Conservation (phyloP, 2,888 invertebrate species). For the Torymus aiolomorphi region DNA sequence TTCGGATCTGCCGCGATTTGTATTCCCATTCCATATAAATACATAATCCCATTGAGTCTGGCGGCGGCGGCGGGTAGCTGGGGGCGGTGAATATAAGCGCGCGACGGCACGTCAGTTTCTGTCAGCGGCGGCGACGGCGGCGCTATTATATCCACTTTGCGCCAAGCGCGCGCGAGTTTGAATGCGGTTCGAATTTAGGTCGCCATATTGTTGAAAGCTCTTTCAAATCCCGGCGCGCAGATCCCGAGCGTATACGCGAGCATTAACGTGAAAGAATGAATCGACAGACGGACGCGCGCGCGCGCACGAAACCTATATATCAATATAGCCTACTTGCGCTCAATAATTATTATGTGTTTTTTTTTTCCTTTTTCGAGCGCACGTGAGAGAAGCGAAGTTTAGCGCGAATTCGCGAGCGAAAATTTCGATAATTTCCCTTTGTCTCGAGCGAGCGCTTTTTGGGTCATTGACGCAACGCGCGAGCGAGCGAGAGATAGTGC, state of each 20-base stretch:
- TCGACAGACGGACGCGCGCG: conserved; percentile 43
- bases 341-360: conserved; percentile 16
- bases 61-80: background rate
- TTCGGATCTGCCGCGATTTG: conserved; percentile 49
- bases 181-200: conserved; percentile 59
- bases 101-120: conserved; percentile 54
- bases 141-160: conserved; percentile 58
- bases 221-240: conserved; percentile 54
- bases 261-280: conserved; percentile 43
- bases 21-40: conserved; percentile 31
- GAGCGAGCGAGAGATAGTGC: conserved; percentile 20
- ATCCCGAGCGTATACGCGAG: conserved; percentile 24
- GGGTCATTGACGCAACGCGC: conserved; percentile 52
- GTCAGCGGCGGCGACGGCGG: conserved; percentile 41
- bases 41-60: conserved; percentile 47
- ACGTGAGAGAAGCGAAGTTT: background rate
- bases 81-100: conserved; percentile 37
- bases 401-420: conserved; percentile 2
- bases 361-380: background rate
- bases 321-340: conserved; percentile 46
- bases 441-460: conserved; percentile 40
- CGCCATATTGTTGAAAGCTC: conserved; percentile 59
- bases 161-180: conserved; percentile 33
- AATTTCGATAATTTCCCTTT: conserved; percentile 51
- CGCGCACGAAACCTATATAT: conserved; percentile 5